Evolutionary conservation across 2,888 invertebrate species (phyloP).

Genomic region (Carterocephalus palaemon): DNA sequence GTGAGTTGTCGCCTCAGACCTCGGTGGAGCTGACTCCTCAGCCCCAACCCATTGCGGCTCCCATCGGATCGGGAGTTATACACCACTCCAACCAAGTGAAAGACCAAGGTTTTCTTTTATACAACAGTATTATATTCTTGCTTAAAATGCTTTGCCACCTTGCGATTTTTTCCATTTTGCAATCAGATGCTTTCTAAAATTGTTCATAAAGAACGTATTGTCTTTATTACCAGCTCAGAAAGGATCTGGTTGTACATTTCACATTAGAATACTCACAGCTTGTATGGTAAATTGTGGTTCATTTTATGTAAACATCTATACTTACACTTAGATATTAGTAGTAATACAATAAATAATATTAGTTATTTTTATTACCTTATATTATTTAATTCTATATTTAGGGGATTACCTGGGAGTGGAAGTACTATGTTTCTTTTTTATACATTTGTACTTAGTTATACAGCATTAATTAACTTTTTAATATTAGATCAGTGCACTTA

Average conservation of each 20-base stretch:
- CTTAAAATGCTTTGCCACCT: slow-evolving; percentile 59
- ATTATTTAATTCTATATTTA: too few species aligned
- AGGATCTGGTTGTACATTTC: slow-evolving; percentile 7
- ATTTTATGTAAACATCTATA: too few species aligned
- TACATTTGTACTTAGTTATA: too few species aligned
- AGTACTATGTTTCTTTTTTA: too few species aligned
- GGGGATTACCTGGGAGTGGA: too few species aligned
- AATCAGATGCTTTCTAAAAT: slow-evolving; percentile 37
- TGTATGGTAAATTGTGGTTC: slow-evolving; percentile 13
- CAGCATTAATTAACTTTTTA: too few species aligned
- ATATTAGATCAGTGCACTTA: too few species aligned
- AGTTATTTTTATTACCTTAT: too few species aligned
- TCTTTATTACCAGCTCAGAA: neutral
- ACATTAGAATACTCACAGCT: slow-evolving; percentile 4
- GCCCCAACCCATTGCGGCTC: slow-evolving; percentile 55
- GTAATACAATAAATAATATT: too few species aligned
- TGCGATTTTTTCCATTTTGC: slow-evolving; percentile 64
- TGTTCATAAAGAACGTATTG: too few species aligned
- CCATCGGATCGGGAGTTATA: slow-evolving; percentile 68
- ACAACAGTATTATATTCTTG: slow-evolving; percentile 44
- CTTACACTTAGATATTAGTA: too few species aligned
- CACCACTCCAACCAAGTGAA: slow-evolving; percentile 75
- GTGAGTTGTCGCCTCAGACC: slow-evolving; percentile 75
- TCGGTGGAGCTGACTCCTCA: slow-evolving; percentile 64
- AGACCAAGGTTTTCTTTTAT: slow-evolving; percentile 76